Conservation (phyloP, 2,888 invertebrate genomes). For the Trichopria drosophilae region DNA sequence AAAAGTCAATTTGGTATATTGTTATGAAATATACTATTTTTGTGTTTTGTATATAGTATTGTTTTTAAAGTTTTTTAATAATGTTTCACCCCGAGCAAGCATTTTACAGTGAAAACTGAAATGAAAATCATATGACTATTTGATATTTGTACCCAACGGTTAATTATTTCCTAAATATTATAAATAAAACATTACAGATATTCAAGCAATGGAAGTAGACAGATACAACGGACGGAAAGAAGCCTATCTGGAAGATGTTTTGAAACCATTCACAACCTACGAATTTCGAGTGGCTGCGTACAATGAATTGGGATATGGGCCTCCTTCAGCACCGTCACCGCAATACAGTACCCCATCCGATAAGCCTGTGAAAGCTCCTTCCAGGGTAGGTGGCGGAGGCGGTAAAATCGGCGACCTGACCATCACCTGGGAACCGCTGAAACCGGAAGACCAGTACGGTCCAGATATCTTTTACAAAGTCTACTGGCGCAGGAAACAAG, state of each 20-base stretch:
- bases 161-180: too few relatives aligned
- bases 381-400: constrained; percentile 87
- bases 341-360: constrained; percentile 83
- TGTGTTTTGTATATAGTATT: too few relatives aligned
- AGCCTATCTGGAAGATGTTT: constrained; percentile 68
- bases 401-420: constrained; percentile 94
- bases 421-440: constrained; percentile 84
- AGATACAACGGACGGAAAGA: constrained; percentile 78
- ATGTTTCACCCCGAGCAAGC: too few relatives aligned
- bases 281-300: constrained; percentile 88
- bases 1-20: too few relatives aligned
- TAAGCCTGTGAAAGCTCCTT: constrained; percentile 75
- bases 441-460: constrained; percentile 81
- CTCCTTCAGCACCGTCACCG: constrained; percentile 81
- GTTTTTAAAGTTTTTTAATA: too few relatives aligned
- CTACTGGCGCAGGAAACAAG: constrained; percentile 78
- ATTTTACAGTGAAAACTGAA: too few relatives aligned
- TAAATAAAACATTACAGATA: too few relatives aligned
- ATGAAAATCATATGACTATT: too few relatives aligned
- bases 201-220: constrained; percentile 76
- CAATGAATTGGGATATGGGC: constrained; percentile 81
- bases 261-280: constrained; percentile 88
- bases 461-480: constrained; percentile 88
- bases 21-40: too few relatives aligned
- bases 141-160: too few relatives aligned